Conservation (phyloP, 30 jellyfish, hydroid and myxozoan genomes). For the Aurelia coerulea region DNA sequence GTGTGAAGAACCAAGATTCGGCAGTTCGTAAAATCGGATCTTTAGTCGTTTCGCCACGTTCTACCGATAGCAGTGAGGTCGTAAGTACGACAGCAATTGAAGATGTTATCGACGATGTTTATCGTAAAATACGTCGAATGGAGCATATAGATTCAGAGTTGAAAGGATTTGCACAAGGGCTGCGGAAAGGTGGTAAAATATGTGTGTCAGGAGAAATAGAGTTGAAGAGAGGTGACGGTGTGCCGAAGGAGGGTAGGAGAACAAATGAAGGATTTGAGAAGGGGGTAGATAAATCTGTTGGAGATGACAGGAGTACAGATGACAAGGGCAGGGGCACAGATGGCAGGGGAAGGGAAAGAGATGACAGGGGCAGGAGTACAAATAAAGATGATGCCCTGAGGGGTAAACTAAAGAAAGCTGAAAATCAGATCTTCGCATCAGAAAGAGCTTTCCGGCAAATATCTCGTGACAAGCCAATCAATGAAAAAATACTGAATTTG, state of each 20-base stretch:
- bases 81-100: slow-evolving; percentile 23
- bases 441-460: slow-evolving; percentile 67
- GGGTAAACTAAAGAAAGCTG: slow-evolving; percentile 26
- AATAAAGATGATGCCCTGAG: background rate
- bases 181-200: slow-evolving; percentile 5
- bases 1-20: slow-evolving; percentile 69
- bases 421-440: slow-evolving; percentile 44
- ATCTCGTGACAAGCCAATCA: slow-evolving; percentile 41
- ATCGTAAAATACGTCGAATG: slow-evolving; percentile 37
- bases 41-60: slow-evolving; percentile 51
- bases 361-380: background rate
- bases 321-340: background rate
- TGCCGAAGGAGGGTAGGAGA: background rate
- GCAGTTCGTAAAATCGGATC: slow-evolving; percentile 71
- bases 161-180: slow-evolving; percentile 5
- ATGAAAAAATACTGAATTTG: slow-evolving; percentile 31
- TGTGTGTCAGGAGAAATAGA: slow-evolving; percentile 27
- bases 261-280: background rate
- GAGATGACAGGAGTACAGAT: background rate
- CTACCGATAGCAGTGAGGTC: slow-evolving; percentile 40
- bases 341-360: no score
- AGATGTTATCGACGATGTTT: slow-evolving; percentile 61
- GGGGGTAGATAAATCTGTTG: background rate
- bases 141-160: slow-evolving; percentile 19
- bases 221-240: background rate